phyloP scores from a whole-genome alignment of 1,140 invertebrate species.

The Nymphalis io region DNA sequence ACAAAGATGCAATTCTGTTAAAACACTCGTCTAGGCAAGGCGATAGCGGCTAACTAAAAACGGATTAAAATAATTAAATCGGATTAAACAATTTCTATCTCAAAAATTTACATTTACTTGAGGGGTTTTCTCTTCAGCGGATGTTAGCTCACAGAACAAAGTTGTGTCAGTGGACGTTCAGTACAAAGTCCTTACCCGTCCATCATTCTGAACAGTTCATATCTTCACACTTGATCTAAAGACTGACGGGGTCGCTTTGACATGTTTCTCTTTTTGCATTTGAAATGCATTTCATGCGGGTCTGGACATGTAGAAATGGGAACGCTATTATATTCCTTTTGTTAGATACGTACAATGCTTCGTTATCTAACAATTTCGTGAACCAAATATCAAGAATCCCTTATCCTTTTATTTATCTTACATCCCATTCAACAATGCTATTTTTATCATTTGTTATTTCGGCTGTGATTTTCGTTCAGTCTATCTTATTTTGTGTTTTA shows the following conservation, averaged over 20 bases:
- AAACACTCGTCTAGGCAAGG: too few species aligned
- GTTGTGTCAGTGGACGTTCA: slow-evolving; percentile 15
- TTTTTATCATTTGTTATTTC: too few species aligned
- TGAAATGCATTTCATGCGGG: slow-evolving; percentile 41
- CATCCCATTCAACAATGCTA: not conserved
- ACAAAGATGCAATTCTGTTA: too few species aligned
- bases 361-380: not conserved
- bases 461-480: too few species aligned
- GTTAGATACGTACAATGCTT: slow-evolving; percentile 14
- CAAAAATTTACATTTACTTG: not conserved
- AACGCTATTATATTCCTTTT: slow-evolving; percentile 37
- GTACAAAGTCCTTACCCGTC: slow-evolving; percentile 29
- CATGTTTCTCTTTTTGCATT: slow-evolving; percentile 48
- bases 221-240: slow-evolving; percentile 39
- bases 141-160: slow-evolving; percentile 5
- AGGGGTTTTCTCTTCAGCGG: not conserved
- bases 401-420: not conserved
- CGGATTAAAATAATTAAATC: too few species aligned
- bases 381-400: not conserved
- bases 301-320: slow-evolving; percentile 34
- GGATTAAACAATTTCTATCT: too few species aligned
- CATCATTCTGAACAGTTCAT: slow-evolving; percentile 30
- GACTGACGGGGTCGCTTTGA: slow-evolving; percentile 40
- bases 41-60: not conserved
- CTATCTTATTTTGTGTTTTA: too few species aligned